Evolutionary conservation across 2,888 invertebrate genomes (phyloP), one percentile per base, ranked within the genome.

Genomic region (Drosophila demipolita): DNA sequence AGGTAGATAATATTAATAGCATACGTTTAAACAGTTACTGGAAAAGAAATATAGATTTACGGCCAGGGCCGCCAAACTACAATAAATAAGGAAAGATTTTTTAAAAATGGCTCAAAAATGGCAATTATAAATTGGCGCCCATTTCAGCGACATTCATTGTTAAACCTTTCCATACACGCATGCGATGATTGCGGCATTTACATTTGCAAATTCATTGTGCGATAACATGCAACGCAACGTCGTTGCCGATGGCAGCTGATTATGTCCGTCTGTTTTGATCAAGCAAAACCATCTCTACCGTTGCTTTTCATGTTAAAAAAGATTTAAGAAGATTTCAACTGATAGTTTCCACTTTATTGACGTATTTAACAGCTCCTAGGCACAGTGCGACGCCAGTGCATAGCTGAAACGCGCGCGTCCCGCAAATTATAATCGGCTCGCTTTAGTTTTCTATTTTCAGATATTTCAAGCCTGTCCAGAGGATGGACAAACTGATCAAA

Each of bases 221-320:
- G 71, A 71, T 72, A 66, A 63, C 66, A 54, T n/a, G 45, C 17
- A 53, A 73, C 73, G 67, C 67, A 66, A 66, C 66, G 67, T 73
- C 73, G 73, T 60, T 64, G 61, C 58, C 75, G 75, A 75, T 74
- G 53, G 55, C 74, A 74, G 74, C 73, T 73, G 73, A 75, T 73
- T 60, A 66, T 73, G 74, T 55, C 55, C 17, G 59, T 66, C 70
- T 74, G 58, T 75, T 75, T 65, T 75, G 75, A 70, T 75, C 60
- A 20, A 8, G 50, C 36, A 58, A 57, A n/a, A 35, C 57, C 73
- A 74, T 74, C 73, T 38, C 74, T 75, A 74, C 52, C 75, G 32
- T 57, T 26, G 55, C 57, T 64, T 63, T 58, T 48, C 36, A 69
- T 64, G 52, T 61, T 38, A 35, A 65, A 70, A 58, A 52, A 65